Percentiles rank a stretch among this genome's conserved stretches.
These are phyloP conservation scores for Anguilla obscura DNA, from an alignment of 2,797 vertebrate genomes.

Conservation along the genomic window DNA sequence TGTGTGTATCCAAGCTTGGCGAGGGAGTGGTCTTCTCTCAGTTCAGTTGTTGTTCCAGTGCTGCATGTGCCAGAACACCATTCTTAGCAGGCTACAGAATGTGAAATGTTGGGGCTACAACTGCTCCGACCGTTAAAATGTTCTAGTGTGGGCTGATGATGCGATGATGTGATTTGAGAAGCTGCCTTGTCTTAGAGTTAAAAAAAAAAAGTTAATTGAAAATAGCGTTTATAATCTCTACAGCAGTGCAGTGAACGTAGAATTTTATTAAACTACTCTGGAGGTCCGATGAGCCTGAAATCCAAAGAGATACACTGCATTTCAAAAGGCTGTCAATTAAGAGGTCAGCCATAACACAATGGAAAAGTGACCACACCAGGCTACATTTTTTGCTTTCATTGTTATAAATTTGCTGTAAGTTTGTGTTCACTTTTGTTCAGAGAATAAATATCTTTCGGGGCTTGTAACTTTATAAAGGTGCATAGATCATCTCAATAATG, in stretches of 20 bases:
- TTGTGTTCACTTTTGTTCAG: neutral
- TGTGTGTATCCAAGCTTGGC: neutral
- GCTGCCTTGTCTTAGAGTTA: conserved; percentile 45
- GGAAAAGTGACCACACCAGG: neutral
- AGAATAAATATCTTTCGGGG: neutral
- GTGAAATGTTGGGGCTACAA: neutral
- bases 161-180: conserved; percentile 51
- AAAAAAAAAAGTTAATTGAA: conserved; percentile 50
- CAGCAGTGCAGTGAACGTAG: conserved; percentile 29
- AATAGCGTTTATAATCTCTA: conserved; percentile 51
- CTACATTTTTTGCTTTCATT: neutral
- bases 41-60: neutral
- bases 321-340: neutral
- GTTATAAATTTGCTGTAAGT: neutral
- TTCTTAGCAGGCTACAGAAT: conserved; percentile 27
- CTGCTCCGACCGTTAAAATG: neutral
- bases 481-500: neutral
- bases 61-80: neutral
- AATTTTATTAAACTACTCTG: conserved; percentile 32
- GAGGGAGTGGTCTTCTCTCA: neutral
- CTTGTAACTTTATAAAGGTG: neutral
- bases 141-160: conserved; percentile 13
- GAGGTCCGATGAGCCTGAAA: conserved; percentile 27
- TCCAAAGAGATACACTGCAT: conserved; percentile 11
- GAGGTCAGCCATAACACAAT: neutral